Evolutionary conservation across 2,888 invertebrate species (phyloP).

Genomic region (Craniophora ligustri): DNA sequence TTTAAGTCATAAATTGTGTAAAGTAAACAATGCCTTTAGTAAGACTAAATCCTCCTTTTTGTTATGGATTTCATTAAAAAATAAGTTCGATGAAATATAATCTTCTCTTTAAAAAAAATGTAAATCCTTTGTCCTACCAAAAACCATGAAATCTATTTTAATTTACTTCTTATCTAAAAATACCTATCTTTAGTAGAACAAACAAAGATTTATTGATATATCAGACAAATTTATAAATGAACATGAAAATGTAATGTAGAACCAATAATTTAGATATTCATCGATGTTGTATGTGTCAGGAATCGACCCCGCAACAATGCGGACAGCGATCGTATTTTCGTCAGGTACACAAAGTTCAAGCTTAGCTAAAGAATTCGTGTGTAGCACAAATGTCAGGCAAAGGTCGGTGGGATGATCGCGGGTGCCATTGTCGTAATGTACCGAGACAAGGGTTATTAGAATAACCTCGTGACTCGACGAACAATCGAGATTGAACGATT

Average conservation of each 20-base stretch:
- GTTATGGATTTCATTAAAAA: too few relatives aligned
- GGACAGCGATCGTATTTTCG: slow-evolving; percentile 70
- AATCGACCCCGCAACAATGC: slow-evolving; percentile 70
- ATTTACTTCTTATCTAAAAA: too few relatives aligned
- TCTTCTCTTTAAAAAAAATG: too few relatives aligned
- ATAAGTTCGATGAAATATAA: too few relatives aligned
- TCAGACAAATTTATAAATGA: not conserved
- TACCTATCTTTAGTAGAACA: not conserved
- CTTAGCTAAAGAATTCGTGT: slow-evolving; percentile 73
- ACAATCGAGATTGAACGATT: slow-evolving; percentile 64
- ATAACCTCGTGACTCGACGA: slow-evolving; percentile 69
- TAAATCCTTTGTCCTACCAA: too few relatives aligned
- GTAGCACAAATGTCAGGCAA: slow-evolving; percentile 79
- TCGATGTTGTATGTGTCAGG: slow-evolving; percentile 50
- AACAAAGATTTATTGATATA: not conserved
- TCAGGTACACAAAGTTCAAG: slow-evolving; percentile 70
- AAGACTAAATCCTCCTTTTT: too few relatives aligned
- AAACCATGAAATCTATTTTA: too few relatives aligned
- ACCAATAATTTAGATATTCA: slow-evolving; percentile 30
- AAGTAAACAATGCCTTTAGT: too few relatives aligned
- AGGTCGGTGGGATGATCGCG: slow-evolving; percentile 70
- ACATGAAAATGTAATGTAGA: slow-evolving; percentile 4
- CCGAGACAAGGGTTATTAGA: slow-evolving; percentile 50
- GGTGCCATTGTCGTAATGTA: slow-evolving; percentile 59
- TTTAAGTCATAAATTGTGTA: too few relatives aligned